phyloP scores from a whole-genome alignment of 2,888 invertebrate species.

The Athetis lepigone region DNA sequence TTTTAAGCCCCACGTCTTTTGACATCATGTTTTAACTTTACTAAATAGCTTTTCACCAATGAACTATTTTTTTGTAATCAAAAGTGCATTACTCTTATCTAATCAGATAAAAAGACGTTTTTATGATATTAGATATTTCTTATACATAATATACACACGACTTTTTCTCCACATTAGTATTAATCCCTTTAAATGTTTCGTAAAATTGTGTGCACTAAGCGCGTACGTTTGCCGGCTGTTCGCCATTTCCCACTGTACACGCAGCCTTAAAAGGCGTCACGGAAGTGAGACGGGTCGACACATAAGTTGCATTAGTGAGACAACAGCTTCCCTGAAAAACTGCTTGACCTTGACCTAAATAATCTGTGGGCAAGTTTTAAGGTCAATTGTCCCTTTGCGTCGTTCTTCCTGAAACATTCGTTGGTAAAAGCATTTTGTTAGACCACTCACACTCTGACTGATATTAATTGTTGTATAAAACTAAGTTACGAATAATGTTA shows the following conservation, averaged over 20 bases:
- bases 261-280: constrained; percentile 17
- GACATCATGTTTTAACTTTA: too few relatives aligned
- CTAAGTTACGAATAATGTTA: too few relatives aligned
- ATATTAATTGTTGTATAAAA: too few relatives aligned
- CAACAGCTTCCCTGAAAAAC: constrained; percentile 34
- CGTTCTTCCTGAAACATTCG: constrained; percentile 8
- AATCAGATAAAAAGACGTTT: too few relatives aligned
- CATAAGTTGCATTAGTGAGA: constrained; percentile 46
- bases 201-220: constrained; percentile 13
- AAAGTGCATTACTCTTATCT: too few relatives aligned
- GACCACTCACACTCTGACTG: too few relatives aligned
- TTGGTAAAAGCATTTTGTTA: background rate
- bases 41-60: too few relatives aligned
- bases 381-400: constrained; percentile 3
- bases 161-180: background rate
- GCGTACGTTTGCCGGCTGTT: background rate
- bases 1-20: too few relatives aligned
- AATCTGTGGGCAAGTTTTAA: constrained; percentile 26
- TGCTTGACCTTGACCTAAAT: constrained; percentile 37
- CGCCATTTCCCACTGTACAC: constrained; percentile 1
- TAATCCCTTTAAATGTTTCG: background rate
- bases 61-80: too few relatives aligned
- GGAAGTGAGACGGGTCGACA: constrained; percentile 45
- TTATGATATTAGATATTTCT: too few relatives aligned
- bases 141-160: background rate